Evolutionary conservation across 2,113 vertebrate genomes (phyloP).

Genomic region (Leptobrachium ailaonicum): DNA sequence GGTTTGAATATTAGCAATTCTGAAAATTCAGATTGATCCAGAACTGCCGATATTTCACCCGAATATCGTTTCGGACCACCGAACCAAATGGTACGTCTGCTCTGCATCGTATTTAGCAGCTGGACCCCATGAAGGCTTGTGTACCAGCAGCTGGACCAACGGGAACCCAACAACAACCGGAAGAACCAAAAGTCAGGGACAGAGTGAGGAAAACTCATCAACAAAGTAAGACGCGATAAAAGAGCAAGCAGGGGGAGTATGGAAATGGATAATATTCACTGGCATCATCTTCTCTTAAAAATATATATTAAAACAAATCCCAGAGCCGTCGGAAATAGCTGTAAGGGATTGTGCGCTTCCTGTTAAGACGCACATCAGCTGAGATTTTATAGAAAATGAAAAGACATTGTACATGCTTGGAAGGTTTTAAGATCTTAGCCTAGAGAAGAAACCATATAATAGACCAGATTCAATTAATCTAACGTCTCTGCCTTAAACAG

Average conservation of each 20-base stretch:
- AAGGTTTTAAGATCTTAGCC: slow-evolving; percentile 49
- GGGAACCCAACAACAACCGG: not conserved
- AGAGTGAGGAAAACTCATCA: slow-evolving; percentile 1
- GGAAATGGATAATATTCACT: slow-evolving; percentile 31
- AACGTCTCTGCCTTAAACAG: slow-evolving; percentile 34
- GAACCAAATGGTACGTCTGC: no score
- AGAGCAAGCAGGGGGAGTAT: slow-evolving; percentile 1
- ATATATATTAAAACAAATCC: slow-evolving; percentile 7
- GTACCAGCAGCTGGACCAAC: no score
- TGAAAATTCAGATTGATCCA: no score
- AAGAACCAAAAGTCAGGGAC: not conserved
- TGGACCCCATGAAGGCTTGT: no score
- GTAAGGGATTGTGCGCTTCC: slow-evolving; percentile 15
- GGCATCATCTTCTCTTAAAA: slow-evolving; percentile 43
- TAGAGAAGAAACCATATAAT: slow-evolving; percentile 49
- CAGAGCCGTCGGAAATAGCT: slow-evolving; percentile 19
- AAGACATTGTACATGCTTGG: slow-evolving; percentile 48
- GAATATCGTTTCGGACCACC: no score
- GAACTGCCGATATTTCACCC: no score
- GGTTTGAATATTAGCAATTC: no score
- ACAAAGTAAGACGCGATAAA: slow-evolving; percentile 5
- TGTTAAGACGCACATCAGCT: slow-evolving; percentile 40
- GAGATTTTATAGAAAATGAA: slow-evolving; percentile 47
- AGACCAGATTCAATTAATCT: slow-evolving; percentile 49
- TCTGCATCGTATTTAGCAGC: no score